Base-by-base conservation (phyloP, 1,140 invertebrate genomes). In the Bombus waltoni region DNA sequence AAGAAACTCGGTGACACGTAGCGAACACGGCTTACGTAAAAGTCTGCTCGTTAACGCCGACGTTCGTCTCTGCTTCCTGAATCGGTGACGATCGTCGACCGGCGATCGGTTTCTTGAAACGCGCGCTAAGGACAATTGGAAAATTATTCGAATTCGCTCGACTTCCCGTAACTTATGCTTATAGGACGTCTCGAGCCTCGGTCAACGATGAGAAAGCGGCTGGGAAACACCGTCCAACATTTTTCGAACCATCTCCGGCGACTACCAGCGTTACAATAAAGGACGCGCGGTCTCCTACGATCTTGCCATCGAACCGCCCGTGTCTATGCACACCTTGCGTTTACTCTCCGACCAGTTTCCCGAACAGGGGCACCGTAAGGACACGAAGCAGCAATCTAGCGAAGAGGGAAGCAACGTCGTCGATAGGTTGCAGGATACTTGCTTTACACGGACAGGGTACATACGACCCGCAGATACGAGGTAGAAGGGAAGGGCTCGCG, bases 401-500 rank as follows among this genome's bases (percentile, higher is more conserved):
- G 65, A n/a, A 62, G 28, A n/a, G 59, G 44, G 18, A 42, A 40
- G 15, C 44, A 72, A 38, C 65, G 66, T 66, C 32, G 35, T 47
- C 66, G 85, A 87, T 84, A 75, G 62, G 71, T 70, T 86, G 66
- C 62, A 8, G 81, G 75, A 90, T 90, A 77, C 66, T 68, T 59
- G 35, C 42, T 47, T 38, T 66, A 80, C 72, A 78, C 32, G 47
- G 71, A 87, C 80, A 59, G 18, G 78, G 62, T 83, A 81, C 59
- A 35, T 42, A 75, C 65, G 8, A 68, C 35, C 78, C 73, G 85
- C 25, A 82, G 86, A 88, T 91, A 91, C 85, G 91, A 87, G 32
- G 90, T 81, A 76, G 90, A 71, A 83, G 32, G 87, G 68, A 82
- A 89, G 78, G 89, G 22, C 70, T 81, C 87, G 83, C 68, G 77